Percentiles rank a stretch among this genome's conserved stretches.
Conservation (phyloP, 2,888 invertebrate genomes). For the Maniola hyperantus region DNA sequence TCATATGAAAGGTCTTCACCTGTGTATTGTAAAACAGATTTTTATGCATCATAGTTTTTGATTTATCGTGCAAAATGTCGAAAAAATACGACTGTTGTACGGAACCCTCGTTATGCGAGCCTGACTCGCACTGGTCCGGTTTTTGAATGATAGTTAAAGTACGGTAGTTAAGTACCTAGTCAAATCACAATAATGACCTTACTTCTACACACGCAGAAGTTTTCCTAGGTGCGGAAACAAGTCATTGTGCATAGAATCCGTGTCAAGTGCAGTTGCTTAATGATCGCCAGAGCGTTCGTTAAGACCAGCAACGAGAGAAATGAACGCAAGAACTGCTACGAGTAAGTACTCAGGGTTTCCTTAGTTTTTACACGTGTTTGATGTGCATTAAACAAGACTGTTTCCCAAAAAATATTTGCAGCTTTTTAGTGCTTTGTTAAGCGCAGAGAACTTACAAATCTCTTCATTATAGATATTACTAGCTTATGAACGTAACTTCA, state of each 20-base stretch:
- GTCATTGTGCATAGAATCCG: slow-evolving; percentile 31
- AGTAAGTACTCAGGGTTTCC: slow-evolving; percentile 1
- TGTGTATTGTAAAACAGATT: too few relatives aligned
- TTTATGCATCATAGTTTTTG: too few relatives aligned
- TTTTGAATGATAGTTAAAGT: too few relatives aligned
- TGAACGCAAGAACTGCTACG: slow-evolving; percentile 23
- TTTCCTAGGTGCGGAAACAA: background rate
- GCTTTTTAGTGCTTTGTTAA: background rate
- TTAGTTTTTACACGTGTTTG: slow-evolving; percentile 11
- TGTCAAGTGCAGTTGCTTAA: slow-evolving; percentile 39
- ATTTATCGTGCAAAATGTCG: too few relatives aligned
- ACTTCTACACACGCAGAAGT: background rate
- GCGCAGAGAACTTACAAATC: too few relatives aligned
- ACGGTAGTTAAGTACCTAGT: too few relatives aligned
- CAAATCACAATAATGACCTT: background rate
- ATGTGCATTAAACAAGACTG: background rate
- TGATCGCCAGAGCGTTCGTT: slow-evolving; percentile 37
- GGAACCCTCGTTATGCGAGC: too few relatives aligned
- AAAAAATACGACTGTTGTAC: too few relatives aligned
- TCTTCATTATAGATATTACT: too few relatives aligned
- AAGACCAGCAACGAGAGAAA: slow-evolving; percentile 26
- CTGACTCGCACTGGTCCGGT: too few relatives aligned
- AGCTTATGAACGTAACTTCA: too few relatives aligned
- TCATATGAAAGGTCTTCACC: too few relatives aligned
- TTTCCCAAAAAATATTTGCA: background rate